Base-by-base conservation (phyloP, 1,140 invertebrate species). In the Oppia nitens region DNA sequence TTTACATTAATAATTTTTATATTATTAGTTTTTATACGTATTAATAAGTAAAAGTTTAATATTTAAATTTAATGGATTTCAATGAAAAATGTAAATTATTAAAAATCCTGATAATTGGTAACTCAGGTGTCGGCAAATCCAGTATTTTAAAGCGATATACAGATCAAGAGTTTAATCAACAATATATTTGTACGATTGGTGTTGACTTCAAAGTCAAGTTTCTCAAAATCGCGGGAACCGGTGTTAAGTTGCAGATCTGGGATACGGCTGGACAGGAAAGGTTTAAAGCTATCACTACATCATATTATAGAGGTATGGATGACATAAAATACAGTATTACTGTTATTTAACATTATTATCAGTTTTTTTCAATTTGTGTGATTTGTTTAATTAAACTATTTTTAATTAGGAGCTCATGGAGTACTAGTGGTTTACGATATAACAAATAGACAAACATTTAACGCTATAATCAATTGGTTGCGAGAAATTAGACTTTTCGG, bases 141-240 rank as follows among this genome's bases (percentile, higher is more conserved):
- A 96, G 91, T 67, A 76, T 98, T 40, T 77, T 98, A 21, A 75
- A 98, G 57, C 76, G 93, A 63, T 98, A 98, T 74, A 88, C 93
- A 28, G 94, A 98, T 72, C 95, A 97, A 74, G 93, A 88, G 62
- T 98, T 98, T 72, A 89, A 87, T 68, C 88, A 91, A 77, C 63
- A 68, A 64, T 52, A 32, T 57, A 48, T 2, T 14, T 1, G 50
- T 24, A 50, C 24, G 12, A 25, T 50, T 11, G 49, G 49, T 9
- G 32, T 40, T 6, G 32, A 40, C 17, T 40, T 40, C 32, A 40
- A 40, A 40, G 32, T 40, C 17, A 6, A 17, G 6, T 9, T 17
- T 40, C 17, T 40, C 6, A 40, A 40, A 6, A 40, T 40, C 6
- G 32, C 6, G 6, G 32, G 32, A 40, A 40, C 6, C 6, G 32